Base-by-base conservation (phyloP, 2,797 vertebrate species). In the Alcedo atthis region DNA sequence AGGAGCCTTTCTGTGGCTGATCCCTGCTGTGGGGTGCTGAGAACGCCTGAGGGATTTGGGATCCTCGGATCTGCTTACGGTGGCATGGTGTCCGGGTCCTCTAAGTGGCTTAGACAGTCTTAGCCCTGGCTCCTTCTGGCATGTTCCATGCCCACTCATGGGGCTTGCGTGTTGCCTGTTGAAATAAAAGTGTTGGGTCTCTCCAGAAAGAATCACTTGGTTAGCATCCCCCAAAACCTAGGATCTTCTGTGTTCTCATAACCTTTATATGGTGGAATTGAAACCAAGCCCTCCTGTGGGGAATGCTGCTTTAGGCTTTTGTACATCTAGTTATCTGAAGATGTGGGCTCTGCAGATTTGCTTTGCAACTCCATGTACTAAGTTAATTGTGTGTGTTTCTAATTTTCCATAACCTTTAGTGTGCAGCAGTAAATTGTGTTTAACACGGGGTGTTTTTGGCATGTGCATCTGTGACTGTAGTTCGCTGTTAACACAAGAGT, bases 341-440 rank as follows among this genome's bases (percentile, higher is more conserved):
- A 18, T 42, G 13, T 40, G 33, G 55, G n/a, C 25, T 78, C 51
- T 69, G 66, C 35, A 59, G 81, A 75, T 89, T 54, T 55, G 48
- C 30, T 87, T 93, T 91, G 68, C 62, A 59, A 5, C 46, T 69
- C 76, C 43, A 26, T 45, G 22, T 90, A 71, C 68, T 53, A 17
- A 91, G 32, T 86, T 85, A 89, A 89, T 91, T 42, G 54, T 94
- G 33, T 58, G 51, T 95, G 90, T 90, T 92, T 89, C 92, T 96
- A 92, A 87, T 70, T 69, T 79, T 79, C 63, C 85, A 59, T 94
- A 85, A 76, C 32, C 12, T 76, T 73, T 75, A 76, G 46, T 33
- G 54, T 48, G 17, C 61, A 71, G 2, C 62, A 89, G 67, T 93
- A 81, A 81, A 10, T 32, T 26, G 82, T 93, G 73, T 71, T 89